Evolutionary conservation across 2,888 invertebrate genomes (phyloP).

Genomic region (Tetropium fuscum): DNA sequence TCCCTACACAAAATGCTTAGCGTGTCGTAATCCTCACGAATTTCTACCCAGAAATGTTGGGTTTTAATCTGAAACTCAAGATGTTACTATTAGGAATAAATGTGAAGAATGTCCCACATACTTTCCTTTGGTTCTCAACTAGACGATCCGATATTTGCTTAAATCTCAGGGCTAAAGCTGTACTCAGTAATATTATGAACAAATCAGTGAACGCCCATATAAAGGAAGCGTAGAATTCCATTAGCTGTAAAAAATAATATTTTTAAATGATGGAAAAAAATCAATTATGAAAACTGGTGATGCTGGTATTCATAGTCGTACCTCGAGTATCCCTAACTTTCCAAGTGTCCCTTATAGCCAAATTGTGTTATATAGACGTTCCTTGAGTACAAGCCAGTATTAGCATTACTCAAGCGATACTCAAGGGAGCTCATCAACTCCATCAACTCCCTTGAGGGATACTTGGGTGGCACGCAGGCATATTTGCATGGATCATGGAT

Average conservation of each 20-base stretch:
- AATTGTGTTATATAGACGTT: no score
- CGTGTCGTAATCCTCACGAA: conserved; percentile 49
- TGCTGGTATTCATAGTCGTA: no score
- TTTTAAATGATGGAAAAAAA: no score
- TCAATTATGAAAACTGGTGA: no score
- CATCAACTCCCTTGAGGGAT: no score
- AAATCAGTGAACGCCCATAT: conserved; percentile 58
- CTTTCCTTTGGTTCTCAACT: conserved; percentile 37
- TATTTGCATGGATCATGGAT: no score
- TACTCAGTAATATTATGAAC: conserved; percentile 58
- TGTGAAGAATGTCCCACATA: conserved; percentile 24
- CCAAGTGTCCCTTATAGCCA: no score
- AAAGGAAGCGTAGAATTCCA: conserved; percentile 51
- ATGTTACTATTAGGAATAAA: conserved; percentile 6
- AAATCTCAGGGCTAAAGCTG: conserved; percentile 54
- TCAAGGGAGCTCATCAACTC: no score
- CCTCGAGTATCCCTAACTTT: no score
- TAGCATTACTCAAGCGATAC: no score
- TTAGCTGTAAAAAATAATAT: conserved; percentile 45
- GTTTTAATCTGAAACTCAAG: conserved; percentile 34
- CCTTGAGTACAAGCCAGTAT: no score
- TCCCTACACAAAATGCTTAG: conserved; percentile 43
- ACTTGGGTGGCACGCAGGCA: no score
- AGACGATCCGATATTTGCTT: conserved; percentile 53
- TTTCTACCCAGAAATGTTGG: conserved; percentile 39